A percentile compares a stretch with the other conserved stretches of the same genome.
Evolutionary conservation across 2,113 vertebrate genomes (phyloP).

Genomic region (Rhegmatorhina hoffmannsi): DNA sequence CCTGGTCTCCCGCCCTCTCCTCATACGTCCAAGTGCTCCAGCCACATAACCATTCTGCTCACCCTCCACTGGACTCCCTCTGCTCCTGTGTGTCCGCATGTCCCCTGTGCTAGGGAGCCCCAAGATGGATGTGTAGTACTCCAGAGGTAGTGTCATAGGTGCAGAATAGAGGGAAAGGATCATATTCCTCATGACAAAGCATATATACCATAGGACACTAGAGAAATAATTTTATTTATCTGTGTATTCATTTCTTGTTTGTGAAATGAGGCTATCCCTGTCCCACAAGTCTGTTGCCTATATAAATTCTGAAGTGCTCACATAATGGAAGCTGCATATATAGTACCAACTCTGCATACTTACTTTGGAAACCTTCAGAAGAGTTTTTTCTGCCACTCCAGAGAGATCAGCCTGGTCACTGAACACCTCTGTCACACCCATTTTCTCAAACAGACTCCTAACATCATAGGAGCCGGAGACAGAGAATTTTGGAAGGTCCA

Average conservation of each 20-base stretch:
- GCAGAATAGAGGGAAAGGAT: neutral
- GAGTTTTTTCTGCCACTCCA: slow-evolving; percentile 59
- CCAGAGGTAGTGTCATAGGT: neutral
- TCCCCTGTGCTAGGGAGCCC: neutral
- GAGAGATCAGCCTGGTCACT: slow-evolving; percentile 76
- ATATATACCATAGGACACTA: too few species aligned
- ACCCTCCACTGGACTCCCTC: neutral
- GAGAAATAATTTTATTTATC: neutral
- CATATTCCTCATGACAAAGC: neutral
- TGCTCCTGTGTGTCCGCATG: neutral
- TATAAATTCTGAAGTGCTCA: neutral
- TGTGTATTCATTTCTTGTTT: neutral
- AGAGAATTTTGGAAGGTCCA: slow-evolving; percentile 83
- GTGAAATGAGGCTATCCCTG: neutral
- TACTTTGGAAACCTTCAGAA: slow-evolving; percentile 78
- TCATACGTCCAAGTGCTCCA: neutral
- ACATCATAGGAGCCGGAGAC: slow-evolving; percentile 78
- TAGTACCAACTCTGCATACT: neutral
- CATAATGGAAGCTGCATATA: neutral
- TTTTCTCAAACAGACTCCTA: slow-evolving; percentile 61
- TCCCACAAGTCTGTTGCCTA: neutral
- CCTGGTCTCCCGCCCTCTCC: neutral
- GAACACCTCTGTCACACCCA: slow-evolving; percentile 86
- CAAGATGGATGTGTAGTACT: neutral
- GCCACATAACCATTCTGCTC: neutral